phyloP scores from a whole-genome alignment of 53 echinoderm and acorn worm species.

The Hippasteria phrygiana region DNA sequence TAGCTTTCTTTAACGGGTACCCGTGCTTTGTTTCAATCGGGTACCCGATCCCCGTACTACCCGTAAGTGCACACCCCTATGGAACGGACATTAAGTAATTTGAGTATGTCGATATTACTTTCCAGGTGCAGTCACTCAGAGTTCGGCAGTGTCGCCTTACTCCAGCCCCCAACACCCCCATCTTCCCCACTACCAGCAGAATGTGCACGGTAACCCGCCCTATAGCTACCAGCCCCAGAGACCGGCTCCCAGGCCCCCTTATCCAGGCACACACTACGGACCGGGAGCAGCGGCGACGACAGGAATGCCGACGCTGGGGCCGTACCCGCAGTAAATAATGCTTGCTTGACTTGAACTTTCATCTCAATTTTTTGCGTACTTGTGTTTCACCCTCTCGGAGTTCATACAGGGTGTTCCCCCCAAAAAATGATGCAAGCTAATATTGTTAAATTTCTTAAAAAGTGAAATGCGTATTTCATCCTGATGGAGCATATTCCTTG shows the following conservation, averaged over 20 bases:
- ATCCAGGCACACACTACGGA: slow-evolving; percentile 12
- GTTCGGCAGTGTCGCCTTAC: slow-evolving; percentile 43
- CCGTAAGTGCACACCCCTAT: too few relatives aligned
- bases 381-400: too few relatives aligned
- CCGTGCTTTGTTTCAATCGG: too few relatives aligned
- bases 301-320: slow-evolving; percentile 52
- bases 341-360: too few relatives aligned
- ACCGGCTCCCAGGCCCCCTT: slow-evolving; percentile 48
- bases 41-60: too few relatives aligned
- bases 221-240: slow-evolving; percentile 52
- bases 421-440: not conserved
- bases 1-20: too few relatives aligned
- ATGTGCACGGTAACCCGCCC: slow-evolving; percentile 5
- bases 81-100: too few relatives aligned
- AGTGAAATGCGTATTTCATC: too few relatives aligned
- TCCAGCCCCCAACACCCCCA: not conserved
- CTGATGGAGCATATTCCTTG: too few relatives aligned
- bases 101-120: not conserved
- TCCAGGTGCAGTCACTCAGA: slow-evolving; percentile 3
- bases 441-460: not conserved
- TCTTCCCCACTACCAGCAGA: not conserved
- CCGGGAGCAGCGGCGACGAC: slow-evolving; percentile 8
- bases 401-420: too few relatives aligned
- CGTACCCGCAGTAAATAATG: slow-evolving; percentile 59
- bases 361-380: too few relatives aligned